These are phyloP conservation scores for Synanthedon tipuliformis DNA, from an alignment of 2,888 invertebrate genomes.

Conservation along the genomic window DNA sequence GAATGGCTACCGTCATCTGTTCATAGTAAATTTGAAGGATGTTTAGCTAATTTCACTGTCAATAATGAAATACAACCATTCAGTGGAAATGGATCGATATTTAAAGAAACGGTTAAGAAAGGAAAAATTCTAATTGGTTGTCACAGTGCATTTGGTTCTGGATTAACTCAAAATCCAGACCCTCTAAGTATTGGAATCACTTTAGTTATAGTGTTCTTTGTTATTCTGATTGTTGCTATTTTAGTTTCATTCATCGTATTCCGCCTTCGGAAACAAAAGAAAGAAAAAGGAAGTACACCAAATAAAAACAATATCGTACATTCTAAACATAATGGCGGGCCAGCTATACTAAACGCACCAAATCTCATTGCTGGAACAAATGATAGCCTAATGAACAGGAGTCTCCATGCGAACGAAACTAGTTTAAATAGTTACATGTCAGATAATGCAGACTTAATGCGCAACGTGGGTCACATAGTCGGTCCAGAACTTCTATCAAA, in stretches of 20 bases:
- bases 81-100: constrained; percentile 87
- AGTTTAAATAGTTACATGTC: constrained; percentile 77
- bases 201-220: constrained; percentile 93
- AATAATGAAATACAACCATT: constrained; percentile 92
- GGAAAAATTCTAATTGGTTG: constrained; percentile 84
- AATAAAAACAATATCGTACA: constrained; percentile 78
- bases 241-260: constrained; percentile 93
- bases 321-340: constrained; percentile 81
- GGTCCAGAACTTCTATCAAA: constrained; percentile 89
- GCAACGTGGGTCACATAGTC: constrained; percentile 82
- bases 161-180: constrained; percentile 82
- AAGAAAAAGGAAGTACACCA: constrained; percentile 80
- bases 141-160: constrained; percentile 79
- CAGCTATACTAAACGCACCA: constrained; percentile 76
- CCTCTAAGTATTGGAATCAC: constrained; percentile 94
- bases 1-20: constrained; percentile 69
- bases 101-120: constrained; percentile 75
- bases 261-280: constrained; percentile 86
- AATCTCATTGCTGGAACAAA: constrained; percentile 75
- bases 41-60: constrained; percentile 88
- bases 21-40: constrained; percentile 84
- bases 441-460: constrained; percentile 79
- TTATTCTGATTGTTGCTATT: constrained; percentile 88
- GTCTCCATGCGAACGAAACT: constrained; percentile 77
- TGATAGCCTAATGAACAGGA: constrained; percentile 77